A percentile compares a stretch with the other conserved stretches of the same genome.
phyloP scores from a whole-genome alignment of 2,113 vertebrate species.

The Rhadina sibilatrix region DNA sequence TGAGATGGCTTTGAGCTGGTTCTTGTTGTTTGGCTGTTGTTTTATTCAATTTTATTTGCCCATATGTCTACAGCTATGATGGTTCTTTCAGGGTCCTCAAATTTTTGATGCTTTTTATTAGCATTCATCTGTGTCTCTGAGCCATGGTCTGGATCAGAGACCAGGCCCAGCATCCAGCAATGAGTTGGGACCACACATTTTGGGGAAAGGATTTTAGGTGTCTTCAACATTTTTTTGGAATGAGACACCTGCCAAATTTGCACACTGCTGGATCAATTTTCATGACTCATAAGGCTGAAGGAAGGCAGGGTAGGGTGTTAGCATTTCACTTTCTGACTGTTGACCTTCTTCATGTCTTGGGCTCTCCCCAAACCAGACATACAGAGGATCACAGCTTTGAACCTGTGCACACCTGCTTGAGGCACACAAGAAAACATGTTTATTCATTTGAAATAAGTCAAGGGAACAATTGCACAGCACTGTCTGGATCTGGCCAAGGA shows the following conservation, averaged over 20 bases:
- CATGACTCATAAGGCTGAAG: background rate
- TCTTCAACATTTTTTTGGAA: background rate
- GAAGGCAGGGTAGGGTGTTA: background rate
- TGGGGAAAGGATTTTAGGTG: background rate
- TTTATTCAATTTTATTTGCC: background rate
- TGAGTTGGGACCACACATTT: background rate
- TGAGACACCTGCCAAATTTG: background rate
- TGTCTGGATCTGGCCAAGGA: conserved; percentile 41
- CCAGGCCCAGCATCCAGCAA: background rate
- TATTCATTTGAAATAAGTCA: conserved; percentile 44
- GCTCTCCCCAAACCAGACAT: background rate
- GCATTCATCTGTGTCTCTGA: background rate
- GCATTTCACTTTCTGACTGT: background rate
- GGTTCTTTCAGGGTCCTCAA: background rate
- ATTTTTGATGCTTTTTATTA: background rate
- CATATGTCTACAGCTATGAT: background rate
- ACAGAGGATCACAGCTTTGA: background rate
- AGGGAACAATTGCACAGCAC: conserved; percentile 2
- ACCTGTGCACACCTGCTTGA: background rate
- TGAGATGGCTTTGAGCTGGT: background rate
- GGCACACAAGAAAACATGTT: background rate
- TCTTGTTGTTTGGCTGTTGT: background rate
- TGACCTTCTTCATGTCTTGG: background rate
- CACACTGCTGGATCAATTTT: background rate
- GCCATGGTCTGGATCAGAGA: background rate